Evolutionary conservation across 2,797 vertebrate species (phyloP).

Genomic region (Enteromius mattozi): DNA sequence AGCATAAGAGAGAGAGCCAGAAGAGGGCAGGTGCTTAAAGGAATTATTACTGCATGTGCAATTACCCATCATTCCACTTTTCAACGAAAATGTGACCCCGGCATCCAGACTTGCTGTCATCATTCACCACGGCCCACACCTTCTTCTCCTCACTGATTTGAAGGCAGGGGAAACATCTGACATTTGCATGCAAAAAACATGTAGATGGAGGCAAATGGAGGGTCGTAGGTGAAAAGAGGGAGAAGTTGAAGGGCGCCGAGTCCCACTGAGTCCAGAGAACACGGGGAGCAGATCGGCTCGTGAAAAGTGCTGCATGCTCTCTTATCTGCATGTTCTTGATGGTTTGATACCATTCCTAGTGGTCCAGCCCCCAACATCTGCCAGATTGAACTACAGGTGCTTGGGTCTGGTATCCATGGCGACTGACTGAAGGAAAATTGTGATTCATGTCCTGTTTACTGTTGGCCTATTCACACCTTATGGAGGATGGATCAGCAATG

Average conservation of each 20-base stretch:
- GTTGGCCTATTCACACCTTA: slow-evolving; percentile 10
- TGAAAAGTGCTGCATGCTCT: neutral
- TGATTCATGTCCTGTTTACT: slow-evolving; percentile 1
- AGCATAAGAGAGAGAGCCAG: neutral
- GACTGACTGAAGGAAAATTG: slow-evolving; percentile 6
- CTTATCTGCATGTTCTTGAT: slow-evolving; percentile 37
- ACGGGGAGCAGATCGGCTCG: neutral
- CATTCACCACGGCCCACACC: slow-evolving; percentile 7
- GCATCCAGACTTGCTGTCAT: slow-evolving; percentile 29
- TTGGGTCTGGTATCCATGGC: slow-evolving; percentile 36
- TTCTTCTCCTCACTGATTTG: slow-evolving; percentile 22
- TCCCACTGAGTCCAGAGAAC: slow-evolving; percentile 3
- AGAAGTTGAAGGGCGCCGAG: neutral
- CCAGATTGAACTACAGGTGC: slow-evolving; percentile 36
- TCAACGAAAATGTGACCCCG: slow-evolving; percentile 26
- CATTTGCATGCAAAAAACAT: slow-evolving; percentile 22
- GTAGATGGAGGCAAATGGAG: slow-evolving; percentile 2
- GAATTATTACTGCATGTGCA: slow-evolving; percentile 46
- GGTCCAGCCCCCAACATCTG: slow-evolving; percentile 40
- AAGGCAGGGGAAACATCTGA: slow-evolving; percentile 33
- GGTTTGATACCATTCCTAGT: neutral
- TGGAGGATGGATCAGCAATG: neutral
- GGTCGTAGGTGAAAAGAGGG: neutral
- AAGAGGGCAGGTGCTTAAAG: slow-evolving; percentile 47
- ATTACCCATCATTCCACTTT: slow-evolving; percentile 52